Evolutionary conservation across 2,888 invertebrate species (phyloP).

Genomic region (Drosophila nr. perissopoda): DNA sequence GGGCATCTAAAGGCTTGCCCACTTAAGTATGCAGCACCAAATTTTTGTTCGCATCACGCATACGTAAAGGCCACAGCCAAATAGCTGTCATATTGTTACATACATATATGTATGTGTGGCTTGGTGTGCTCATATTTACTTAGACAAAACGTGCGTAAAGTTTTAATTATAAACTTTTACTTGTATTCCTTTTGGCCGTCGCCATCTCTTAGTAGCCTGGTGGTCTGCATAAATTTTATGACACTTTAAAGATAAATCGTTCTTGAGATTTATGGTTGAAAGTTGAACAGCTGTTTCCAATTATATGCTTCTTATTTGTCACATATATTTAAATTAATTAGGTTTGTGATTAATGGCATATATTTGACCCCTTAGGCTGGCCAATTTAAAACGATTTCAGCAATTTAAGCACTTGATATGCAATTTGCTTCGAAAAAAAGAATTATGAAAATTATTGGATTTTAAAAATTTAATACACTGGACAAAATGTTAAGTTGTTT

Average conservation of each 20-base stretch:
- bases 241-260: constrained; percentile 54
- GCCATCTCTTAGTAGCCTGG: constrained; percentile 16
- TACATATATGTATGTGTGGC: constrained; percentile 11
- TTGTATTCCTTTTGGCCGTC: constrained; percentile 38
- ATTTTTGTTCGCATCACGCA: constrained; percentile 60
- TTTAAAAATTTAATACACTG: not conserved
- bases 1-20: constrained; percentile 36
- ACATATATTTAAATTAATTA: constrained; percentile 45
- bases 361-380: not conserved
- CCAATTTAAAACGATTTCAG: constrained; percentile 7
- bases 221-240: constrained; percentile 49
- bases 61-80: constrained; percentile 56
- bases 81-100: constrained; percentile 34
- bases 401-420: constrained; percentile 1
- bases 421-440: not conserved
- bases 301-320: constrained; percentile 18
- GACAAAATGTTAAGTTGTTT: not conserved
- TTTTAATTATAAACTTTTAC: constrained; percentile 78
- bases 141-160: constrained; percentile 80
- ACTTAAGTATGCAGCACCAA: constrained; percentile 76
- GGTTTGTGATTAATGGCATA: constrained; percentile 25
- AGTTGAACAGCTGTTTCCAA: constrained; percentile 31
- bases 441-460: not conserved
- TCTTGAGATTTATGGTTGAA: constrained; percentile 21
- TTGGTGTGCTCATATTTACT: constrained; percentile 64